Evolutionary conservation across 2,888 invertebrate species (phyloP), one percentile per base, ranked within the genome.

Genomic region (Frankliniella fusca): DNA sequence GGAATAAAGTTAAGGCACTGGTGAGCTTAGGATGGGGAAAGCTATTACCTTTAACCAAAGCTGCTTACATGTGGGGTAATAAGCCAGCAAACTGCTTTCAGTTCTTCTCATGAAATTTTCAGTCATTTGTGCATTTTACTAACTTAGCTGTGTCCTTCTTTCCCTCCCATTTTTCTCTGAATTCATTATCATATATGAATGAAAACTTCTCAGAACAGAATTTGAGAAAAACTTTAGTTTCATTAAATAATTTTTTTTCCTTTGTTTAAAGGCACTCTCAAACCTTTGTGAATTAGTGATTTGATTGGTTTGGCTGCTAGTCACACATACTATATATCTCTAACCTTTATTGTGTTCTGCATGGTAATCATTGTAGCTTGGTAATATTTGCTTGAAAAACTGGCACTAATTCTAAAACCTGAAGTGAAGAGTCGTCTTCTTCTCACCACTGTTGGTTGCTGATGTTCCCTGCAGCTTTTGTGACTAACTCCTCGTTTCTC

Each of bases 401-500:
- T 38, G 38, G 38, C 38, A 38, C 38, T 38, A 82, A 81, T 20
- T 23, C n/a, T 61, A 28, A 76, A n/a, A 20, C 81, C 61, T 81
- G 76, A n/a, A 76, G 81, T 82, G 28, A 28, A 83, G 83, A 80
- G 83, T 80, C 3, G 2, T 23, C 7, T 80, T 7, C n/a, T 28
- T n/a, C 49, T 81, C 20, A 50, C 48, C 20, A 15, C 48, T 38
- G 38, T n/a, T 81, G 81, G 12, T 10, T 81, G 38, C 49, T 3
- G 1, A 38, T 2, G 38, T 5, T 5, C 5, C 38, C 38, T 38
- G 38, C 61, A 61, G 61, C 61, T 61, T 61, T 61, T 61, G 61
- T 61, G 61, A 76, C 70, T 76, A 76, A 76, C 70, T 23, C 70
- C 5, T 38, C 10, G 10, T 27, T 76, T 9, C 70, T 76, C 27